Evolutionary conservation across 2,113 vertebrate species (phyloP), one percentile per base, ranked within the genome.

Genomic region (Brachirus orientalis): DNA sequence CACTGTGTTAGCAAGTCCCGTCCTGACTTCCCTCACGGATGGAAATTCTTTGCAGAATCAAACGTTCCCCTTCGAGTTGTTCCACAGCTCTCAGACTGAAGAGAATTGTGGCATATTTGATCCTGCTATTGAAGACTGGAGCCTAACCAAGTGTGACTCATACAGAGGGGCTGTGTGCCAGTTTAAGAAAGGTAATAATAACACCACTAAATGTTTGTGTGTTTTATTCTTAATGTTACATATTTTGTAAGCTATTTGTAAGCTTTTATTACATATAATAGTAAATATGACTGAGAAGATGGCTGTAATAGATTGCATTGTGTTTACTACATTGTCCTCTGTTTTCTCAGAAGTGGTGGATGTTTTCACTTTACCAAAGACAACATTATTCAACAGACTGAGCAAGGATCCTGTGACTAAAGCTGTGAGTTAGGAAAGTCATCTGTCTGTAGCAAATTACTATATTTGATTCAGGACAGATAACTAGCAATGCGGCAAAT

Each of bases 91-190:
- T 3, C 53, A 64, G 12, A 48, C 58, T n/a, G 48, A 79, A 6
- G 80, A 86, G 52, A 46, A 72, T 8, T 94, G 93, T 67, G 44
- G 57, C 46, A 63, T 86, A 52, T 90, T 93, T 72, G 69, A 93
- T 63, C 90, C 93, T 10, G 17, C 73, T 22, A 73, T 0, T n/a
- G 80, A 65, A 28, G 72, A 37, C 10, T 28, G 13, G 56, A 17
- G 1, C 12, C 38, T 19, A 7, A 80, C 61, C 38, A 40, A 58
- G 0, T 94, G 93, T 67, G 62, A 81, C 35, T 77, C 77, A 18
- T 45, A n/a, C 7, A 90, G 51, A 69, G 87, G 65, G 45, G 83
- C 88, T 14, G 85, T 94, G 18, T 94, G 93, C 66, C 88, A 91
- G 59, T 88, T 85, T 70, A 69, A 76, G 16, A 92, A 92, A 90